Evolutionary conservation across 2,888 invertebrate species (phyloP).

Genomic region (Cloeon dipterum): DNA sequence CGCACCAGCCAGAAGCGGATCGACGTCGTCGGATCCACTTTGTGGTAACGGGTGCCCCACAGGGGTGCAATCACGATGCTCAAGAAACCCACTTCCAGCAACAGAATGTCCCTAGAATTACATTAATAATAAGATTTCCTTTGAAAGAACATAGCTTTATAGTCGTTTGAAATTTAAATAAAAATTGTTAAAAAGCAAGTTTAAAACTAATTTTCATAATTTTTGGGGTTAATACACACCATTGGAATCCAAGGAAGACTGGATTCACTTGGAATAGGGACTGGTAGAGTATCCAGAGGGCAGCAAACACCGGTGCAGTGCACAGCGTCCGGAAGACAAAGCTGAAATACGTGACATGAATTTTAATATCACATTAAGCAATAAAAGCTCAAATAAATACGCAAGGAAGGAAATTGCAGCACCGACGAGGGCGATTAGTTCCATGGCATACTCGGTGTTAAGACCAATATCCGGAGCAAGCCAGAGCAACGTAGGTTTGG

Average conservation of each 20-base stretch:
- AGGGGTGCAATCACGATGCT: conserved; percentile 44
- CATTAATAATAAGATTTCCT: conserved; percentile 3
- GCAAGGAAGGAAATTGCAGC: conserved; percentile 39
- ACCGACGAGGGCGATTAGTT: conserved; percentile 38
- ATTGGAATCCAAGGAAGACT: conserved; percentile 48
- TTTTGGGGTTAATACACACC: conserved; percentile 37
- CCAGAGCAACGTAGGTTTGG: conserved; percentile 41
- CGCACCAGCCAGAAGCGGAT: conserved; percentile 41
- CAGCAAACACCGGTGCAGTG: conserved; percentile 31
- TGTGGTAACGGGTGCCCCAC: conserved; percentile 17
- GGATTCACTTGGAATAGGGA: conserved; percentile 56
- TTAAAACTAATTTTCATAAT: too few species aligned
- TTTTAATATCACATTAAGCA: too few species aligned
- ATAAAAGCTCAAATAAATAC: conserved; percentile 15
- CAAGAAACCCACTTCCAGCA: conserved; percentile 49
- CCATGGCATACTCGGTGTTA: conserved; percentile 38
- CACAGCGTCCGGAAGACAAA: conserved; percentile 34
- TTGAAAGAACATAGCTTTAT: conserved; percentile 4
- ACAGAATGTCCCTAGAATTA: conserved; percentile 52
- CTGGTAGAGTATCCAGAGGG: conserved; percentile 44
- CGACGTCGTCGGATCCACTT: conserved; percentile 22
- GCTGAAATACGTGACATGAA: conserved; percentile 16
- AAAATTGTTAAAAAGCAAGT: too few species aligned
- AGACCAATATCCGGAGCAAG: conserved; percentile 38
- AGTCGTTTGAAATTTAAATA: not conserved